A percentile compares a stretch with the other conserved stretches of the same genome.
phyloP scores from a whole-genome alignment of 37 sponge, comb jelly and placozoan genomes.

The Spongilla lacustris region DNA sequence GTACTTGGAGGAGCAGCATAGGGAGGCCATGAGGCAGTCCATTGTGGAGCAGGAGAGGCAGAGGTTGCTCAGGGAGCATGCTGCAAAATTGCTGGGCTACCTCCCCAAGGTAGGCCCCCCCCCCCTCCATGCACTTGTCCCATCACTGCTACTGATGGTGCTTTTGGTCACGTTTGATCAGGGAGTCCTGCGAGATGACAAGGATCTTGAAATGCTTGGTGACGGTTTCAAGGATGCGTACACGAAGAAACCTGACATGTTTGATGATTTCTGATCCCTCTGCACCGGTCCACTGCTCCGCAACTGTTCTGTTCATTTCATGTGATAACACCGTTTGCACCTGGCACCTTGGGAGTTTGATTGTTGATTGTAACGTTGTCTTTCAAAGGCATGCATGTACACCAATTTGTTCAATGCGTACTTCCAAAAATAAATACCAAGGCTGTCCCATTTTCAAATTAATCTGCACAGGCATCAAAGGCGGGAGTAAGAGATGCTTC shows the following conservation, averaged over 20 bases:
- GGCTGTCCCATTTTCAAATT: too few relatives aligned
- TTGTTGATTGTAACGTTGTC: too few relatives aligned
- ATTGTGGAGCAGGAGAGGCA: constrained; percentile 97
- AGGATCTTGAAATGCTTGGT: constrained; percentile 75
- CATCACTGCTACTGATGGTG: neutral
- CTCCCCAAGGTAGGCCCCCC: constrained; percentile 79
- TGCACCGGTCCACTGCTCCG: neutral
- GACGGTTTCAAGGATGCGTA: constrained; percentile 78
- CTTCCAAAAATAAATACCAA: too few relatives aligned
- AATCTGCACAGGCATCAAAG: too few relatives aligned
- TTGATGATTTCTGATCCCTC: constrained; percentile 53
- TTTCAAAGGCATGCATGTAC: too few relatives aligned
- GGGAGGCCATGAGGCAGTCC: constrained; percentile 47
- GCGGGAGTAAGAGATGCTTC: too few relatives aligned
- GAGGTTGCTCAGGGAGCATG: constrained; percentile 91
- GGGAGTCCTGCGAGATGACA: constrained; percentile 85
- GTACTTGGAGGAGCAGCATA: constrained; percentile 72
- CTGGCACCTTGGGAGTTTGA: too few relatives aligned
- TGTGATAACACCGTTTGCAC: too few relatives aligned
- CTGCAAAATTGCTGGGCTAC: constrained; percentile 89
- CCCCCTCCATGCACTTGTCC: neutral
- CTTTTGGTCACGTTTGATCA: constrained; percentile 21
- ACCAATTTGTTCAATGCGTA: too few relatives aligned
- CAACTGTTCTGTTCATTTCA: neutral
- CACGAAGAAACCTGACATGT: constrained; percentile 70